Evolutionary conservation across 2,113 vertebrate genomes (phyloP), one percentile per base, ranked within the genome.

Genomic region (Eulemur rufifrons): DNA sequence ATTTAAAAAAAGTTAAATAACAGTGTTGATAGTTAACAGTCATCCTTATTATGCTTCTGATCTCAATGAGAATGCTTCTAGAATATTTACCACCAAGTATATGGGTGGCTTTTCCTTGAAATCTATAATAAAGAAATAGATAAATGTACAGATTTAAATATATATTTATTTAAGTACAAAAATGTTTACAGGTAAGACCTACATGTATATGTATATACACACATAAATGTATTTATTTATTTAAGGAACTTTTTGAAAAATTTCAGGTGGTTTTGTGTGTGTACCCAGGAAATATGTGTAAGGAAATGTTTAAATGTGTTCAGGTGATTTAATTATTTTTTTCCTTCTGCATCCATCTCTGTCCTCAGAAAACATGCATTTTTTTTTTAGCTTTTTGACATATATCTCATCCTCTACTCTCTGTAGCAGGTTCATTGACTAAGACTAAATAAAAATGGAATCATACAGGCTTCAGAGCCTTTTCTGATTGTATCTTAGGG

Each of bases 401-500:
- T 61, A 29, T 4, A 34, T 39, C 21, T 54, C 18, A 84, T 56
- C 37, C 11, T 92, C 25, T 50, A 20, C 21, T 50, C 10, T 91
- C 27, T 85, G 42, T 50, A 85, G 73, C 39, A 85, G 3, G 1
- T 15, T 80, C 82, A 47, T 69, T 0, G 0, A 50, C 29, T 47
- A 23, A 39, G 56, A 32, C 86, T 69, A 95, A 94, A 87, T 90
- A 92, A 92, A 96, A 94, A 95, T 61, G 74, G 66, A 95, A 94
- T 0, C 0, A 0, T 0, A 89, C 54, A 89, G 88, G 71, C 0
- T 1, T 81, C 88, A 97, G 88, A 95, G 88, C 63, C 95, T 96
- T 94, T 89, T 83, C 32, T 96, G 97, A 97, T 97, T 96, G 64
- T 54, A 63, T 82, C 97, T 74, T 9, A 84, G 96, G 17, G 88